A percentile compares a stretch with the other conserved stretches of the same genome.
Evolutionary conservation across 2,113 vertebrate genomes (phyloP).

Genomic region (Corapipo altera): DNA sequence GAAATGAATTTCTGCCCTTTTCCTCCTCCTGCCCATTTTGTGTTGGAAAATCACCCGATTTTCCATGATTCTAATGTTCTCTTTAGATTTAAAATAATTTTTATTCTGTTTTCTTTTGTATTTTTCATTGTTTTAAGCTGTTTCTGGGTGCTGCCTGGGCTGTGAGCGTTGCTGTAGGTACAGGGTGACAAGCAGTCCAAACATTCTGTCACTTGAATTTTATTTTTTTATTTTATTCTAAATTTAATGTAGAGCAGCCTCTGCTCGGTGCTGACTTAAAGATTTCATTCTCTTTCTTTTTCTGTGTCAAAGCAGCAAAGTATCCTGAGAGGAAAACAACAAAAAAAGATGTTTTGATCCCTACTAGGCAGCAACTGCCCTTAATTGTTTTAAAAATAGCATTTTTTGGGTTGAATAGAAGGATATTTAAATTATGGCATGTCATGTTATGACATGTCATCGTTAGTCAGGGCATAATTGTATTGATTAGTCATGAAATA

Average conservation of each 20-base stretch:
- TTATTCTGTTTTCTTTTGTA: background rate
- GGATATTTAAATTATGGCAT: background rate
- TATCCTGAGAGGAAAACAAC: background rate
- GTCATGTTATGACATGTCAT: background rate
- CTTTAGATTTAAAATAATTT: background rate
- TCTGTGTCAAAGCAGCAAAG: conserved; percentile 19
- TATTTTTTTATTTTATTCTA: background rate
- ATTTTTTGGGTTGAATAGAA: background rate
- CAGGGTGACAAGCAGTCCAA: background rate
- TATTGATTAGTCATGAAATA: background rate
- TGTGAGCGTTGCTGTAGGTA: background rate
- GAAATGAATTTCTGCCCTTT: background rate
- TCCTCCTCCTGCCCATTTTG: background rate
- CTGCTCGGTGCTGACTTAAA: background rate
- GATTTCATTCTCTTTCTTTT: background rate
- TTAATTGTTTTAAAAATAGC: background rate
- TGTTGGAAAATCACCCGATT: background rate
- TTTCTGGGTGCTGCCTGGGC: background rate
- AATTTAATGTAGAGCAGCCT: background rate
- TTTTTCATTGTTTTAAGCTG: background rate
- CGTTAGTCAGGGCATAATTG: background rate
- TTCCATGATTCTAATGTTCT: background rate
- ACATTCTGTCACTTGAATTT: background rate
- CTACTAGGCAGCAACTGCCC: conserved; percentile 9
- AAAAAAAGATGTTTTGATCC: background rate